phyloP scores from a whole-genome alignment of 2,113 vertebrate species.

The Cyanoramphus novaezelandiae region DNA sequence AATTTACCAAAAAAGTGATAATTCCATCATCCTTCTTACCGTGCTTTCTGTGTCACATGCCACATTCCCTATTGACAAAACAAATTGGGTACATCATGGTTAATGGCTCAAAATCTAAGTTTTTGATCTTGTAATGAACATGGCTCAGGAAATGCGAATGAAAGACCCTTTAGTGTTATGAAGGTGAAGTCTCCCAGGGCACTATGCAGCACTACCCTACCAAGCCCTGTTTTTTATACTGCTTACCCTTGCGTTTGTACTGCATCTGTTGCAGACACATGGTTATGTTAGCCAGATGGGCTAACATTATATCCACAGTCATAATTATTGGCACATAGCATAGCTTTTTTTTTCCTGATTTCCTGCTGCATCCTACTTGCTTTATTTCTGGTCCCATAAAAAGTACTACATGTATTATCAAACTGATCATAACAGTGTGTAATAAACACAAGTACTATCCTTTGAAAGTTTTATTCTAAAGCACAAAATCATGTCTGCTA shows the following conservation, averaged over 20 bases:
- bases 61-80: not conserved
- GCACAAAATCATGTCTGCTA: not conserved
- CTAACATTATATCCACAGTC: not conserved
- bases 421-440: not conserved
- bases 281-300: not conserved
- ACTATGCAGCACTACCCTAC: not conserved
- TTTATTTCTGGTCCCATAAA: not conserved
- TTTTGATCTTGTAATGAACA: not conserved
- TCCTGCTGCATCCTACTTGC: not conserved
- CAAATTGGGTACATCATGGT: not conserved
- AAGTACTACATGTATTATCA: not conserved
- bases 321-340: not conserved
- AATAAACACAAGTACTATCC: not conserved
- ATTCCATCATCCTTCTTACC: not conserved
- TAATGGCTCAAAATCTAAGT: not conserved
- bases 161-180: not conserved
- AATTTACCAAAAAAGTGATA: not conserved
- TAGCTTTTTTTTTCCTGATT: not conserved
- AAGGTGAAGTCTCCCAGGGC: not conserved
- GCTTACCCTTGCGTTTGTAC: not conserved
- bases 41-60: not conserved
- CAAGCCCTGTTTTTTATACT: not conserved
- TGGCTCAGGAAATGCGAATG: not conserved
- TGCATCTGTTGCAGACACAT: not conserved
- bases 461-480: conserved; percentile 10